These are phyloP conservation scores for Dermatophagoides farinae DNA, from an alignment of 1,140 invertebrate genomes.

Conservation along the genomic window DNA sequence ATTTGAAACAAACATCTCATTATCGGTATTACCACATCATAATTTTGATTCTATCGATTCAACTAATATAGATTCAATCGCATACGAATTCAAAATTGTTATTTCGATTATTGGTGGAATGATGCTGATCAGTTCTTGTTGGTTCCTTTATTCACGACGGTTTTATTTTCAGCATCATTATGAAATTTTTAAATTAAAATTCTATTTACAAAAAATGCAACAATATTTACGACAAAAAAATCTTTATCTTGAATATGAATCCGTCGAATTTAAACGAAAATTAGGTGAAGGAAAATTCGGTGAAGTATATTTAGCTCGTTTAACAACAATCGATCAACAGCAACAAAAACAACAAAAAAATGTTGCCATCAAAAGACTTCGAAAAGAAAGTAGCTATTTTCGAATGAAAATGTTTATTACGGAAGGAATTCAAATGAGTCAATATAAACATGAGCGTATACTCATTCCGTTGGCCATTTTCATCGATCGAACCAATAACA, in stretches of 20 bases:
- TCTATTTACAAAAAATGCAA: background rate
- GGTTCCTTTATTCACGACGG: no score
- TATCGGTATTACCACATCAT: no score
- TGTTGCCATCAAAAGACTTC: background rate
- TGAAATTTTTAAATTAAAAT: background rate
- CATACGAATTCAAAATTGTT: no score
- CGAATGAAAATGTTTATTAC: background rate
- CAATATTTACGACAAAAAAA: background rate
- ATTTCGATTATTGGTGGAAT: no score
- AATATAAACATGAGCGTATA: constrained; percentile 2
- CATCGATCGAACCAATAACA: background rate
- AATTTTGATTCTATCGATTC: no score
- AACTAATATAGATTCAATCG: no score
- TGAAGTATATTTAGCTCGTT: background rate
- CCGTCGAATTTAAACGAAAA: background rate
- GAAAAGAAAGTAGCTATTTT: background rate
- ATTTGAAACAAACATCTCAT: no score
- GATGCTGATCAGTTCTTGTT: no score
- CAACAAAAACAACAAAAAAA: no score
- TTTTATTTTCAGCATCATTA: no score
- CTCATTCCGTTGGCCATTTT: background rate
- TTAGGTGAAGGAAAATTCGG: constrained; percentile 1
- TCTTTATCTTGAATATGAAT: background rate
- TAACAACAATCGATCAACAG: background rate
- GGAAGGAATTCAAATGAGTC: constrained; percentile 1